Evolutionary conservation across 2,113 vertebrate genomes (phyloP).

Genomic region (Gadus chalcogrammus): DNA sequence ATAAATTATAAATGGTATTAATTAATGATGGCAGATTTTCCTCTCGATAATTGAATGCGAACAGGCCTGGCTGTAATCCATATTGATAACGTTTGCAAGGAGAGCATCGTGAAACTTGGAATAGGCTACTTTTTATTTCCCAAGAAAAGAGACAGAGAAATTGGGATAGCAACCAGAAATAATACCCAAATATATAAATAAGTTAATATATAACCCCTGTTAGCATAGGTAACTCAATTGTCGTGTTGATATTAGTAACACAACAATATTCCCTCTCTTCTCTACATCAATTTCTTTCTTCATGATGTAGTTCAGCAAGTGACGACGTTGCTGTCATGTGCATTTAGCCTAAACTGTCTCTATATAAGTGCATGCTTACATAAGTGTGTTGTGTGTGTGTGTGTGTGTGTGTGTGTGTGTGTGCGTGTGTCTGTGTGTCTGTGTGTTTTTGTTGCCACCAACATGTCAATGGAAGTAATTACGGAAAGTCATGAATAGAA

Average conservation of each 20-base stretch:
- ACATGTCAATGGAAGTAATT: no score
- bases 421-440: conserved; percentile 15
- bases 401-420: background rate
- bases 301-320: background rate
- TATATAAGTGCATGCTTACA: no score
- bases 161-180: no score
- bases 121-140: conserved; percentile 51
- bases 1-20: conserved; percentile 45
- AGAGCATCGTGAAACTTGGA: conserved; percentile 50
- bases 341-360: background rate
- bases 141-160: conserved; percentile 35
- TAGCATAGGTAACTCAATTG: conserved; percentile 28
- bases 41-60: conserved; percentile 47
- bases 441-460: background rate
- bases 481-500: no score
- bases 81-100: conserved; percentile 52
- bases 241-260: background rate
- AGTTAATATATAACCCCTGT: conserved; percentile 5
- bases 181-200: no score
- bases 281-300: background rate
- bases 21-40: conserved; percentile 54
- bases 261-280: background rate
- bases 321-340: background rate
- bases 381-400: background rate
- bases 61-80: conserved; percentile 52